Evolutionary conservation across 92 coral and sea anemone species (phyloP).

Genomic region (Meandrina meandrites): DNA sequence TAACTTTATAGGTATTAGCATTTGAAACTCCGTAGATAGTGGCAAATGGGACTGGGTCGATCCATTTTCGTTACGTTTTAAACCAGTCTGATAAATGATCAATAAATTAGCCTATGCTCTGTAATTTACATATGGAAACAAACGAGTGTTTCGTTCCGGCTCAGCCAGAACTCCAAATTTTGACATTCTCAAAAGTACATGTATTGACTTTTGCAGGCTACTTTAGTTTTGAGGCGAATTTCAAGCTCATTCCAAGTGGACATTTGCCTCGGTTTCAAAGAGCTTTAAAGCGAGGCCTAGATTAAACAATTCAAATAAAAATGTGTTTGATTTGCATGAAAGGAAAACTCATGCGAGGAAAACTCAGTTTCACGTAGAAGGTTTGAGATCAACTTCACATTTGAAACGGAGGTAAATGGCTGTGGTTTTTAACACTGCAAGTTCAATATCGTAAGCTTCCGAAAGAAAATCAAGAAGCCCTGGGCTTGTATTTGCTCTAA

Average conservation of each 20-base stretch:
- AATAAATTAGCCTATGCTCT: too few relatives aligned
- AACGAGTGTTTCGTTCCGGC: too few relatives aligned
- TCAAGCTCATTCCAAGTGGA: neutral
- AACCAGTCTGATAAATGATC: too few relatives aligned
- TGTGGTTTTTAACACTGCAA: neutral
- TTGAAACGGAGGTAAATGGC: neutral
- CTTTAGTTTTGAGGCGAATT: too few relatives aligned
- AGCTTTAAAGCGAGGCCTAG: neutral
- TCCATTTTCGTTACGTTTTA: neutral
- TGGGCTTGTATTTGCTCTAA: too few relatives aligned
- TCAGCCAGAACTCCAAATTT: too few relatives aligned
- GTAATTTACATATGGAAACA: too few relatives aligned
- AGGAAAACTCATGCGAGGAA: neutral
- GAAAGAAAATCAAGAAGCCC: too few relatives aligned
- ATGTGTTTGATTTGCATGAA: neutral
- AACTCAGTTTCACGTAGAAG: neutral
- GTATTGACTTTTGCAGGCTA: too few relatives aligned
- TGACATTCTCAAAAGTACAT: too few relatives aligned
- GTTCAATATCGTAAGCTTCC: neutral
- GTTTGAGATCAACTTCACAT: neutral
- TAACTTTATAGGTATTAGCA: too few relatives aligned
- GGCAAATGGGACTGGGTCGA: conserved; percentile 1
- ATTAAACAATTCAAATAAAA: neutral
- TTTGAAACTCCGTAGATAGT: too few relatives aligned
- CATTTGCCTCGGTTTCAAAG: neutral